Base-by-base conservation (phyloP, 2,113 vertebrate species). In the Oryzias melastigma region DNA sequence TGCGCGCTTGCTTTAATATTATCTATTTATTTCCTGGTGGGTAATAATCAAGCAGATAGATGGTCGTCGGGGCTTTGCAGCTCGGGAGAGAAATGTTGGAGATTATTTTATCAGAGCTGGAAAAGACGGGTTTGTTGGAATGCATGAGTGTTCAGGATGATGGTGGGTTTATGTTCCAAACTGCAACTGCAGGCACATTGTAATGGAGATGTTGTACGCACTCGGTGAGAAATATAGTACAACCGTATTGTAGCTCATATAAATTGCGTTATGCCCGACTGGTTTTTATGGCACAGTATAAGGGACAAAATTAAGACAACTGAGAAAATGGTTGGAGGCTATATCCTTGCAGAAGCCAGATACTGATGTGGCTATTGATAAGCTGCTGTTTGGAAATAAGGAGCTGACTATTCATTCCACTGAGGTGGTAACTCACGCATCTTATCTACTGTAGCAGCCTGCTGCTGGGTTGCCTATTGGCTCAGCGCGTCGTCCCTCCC, bases 11-110 rank as follows among this genome's bases (percentile, higher is more conserved):
- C 41, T 60, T 57, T 52, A 52, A 43, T 52, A 29, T n/a, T 42
- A 10, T 41, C 14, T 42, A n/a, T 13, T 50, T 56, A 35, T 24
- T 44, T 55, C 42, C 47, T 55, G 24, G 54, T 65, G 45, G 68
- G 68, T 72, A 79, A 62, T 48, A 41, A 62, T 53, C 60, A 73
- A 12, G 48, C 40, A 46, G 54, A 42, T 50, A 25, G 18, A 52
- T 57, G 77, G 68, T 64, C 55, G 68, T 62, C 66, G 49, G 71
- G 62, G 77, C 65, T 73, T 73, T 58, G 75, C 68, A 80, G 72
- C 66, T 71, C 35, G 22, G 19, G 66, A 43, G 76, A 44, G 71
- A 65, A 56, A 75, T 47, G 58, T 40, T 16, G 75, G 66, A 64
- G 65, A 73, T 84, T 73, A 52, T 66, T 81, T 58, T 52, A 52